These are phyloP conservation scores for Megalops cyprinoides DNA, from an alignment of 2,797 vertebrate species.

Conservation along the genomic window DNA sequence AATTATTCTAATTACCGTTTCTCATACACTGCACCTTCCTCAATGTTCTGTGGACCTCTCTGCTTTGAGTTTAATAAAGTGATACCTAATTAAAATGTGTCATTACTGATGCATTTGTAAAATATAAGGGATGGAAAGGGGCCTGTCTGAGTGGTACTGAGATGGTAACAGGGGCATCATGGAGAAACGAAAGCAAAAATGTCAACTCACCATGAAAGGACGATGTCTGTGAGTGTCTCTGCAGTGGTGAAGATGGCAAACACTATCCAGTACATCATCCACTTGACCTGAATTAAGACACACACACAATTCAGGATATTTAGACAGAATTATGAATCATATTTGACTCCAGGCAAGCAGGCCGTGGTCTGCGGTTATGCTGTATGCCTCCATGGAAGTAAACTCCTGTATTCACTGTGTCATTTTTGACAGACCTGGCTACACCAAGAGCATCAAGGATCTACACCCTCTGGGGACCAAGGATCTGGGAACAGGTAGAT, in stretches of 20 bases:
- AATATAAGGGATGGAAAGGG: too few species aligned
- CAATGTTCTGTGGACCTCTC: too few species aligned
- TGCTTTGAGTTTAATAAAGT: too few species aligned
- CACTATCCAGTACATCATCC: conserved; percentile 99
- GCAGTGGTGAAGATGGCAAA: conserved; percentile 98
- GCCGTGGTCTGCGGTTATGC: background rate
- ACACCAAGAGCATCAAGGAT: background rate
- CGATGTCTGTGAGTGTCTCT: conserved; percentile 92
- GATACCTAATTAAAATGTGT: too few species aligned
- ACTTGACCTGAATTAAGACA: conserved; percentile 84
- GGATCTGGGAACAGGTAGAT: background rate
- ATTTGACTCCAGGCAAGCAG: background rate
- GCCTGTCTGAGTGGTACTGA: background rate
- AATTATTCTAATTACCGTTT: too few species aligned
- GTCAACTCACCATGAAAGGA: conserved; percentile 92
- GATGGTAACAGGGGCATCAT: background rate
- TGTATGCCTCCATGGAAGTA: background rate
- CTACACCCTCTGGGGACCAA: background rate
- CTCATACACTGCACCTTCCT: too few species aligned
- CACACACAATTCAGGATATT: background rate
- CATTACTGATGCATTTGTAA: too few species aligned
- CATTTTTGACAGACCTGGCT: too few species aligned
- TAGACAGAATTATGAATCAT: background rate
- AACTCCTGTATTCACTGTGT: background rate
- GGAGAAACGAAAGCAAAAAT: background rate